Conservation (phyloP, 2,113 vertebrate genomes). For the Oostethus manadensis region DNA sequence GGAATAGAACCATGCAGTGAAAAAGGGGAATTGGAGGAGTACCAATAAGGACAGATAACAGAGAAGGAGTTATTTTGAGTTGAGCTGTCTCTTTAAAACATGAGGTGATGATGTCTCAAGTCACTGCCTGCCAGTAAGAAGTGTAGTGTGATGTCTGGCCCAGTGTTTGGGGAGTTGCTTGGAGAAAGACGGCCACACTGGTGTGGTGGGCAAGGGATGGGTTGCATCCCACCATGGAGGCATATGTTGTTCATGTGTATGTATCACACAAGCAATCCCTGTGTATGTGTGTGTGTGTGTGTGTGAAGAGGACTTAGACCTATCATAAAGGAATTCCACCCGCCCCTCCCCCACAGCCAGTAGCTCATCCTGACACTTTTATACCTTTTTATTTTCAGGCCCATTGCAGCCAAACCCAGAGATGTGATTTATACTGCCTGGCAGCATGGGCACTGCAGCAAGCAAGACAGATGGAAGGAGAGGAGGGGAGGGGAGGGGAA, state of each 20-base stretch:
- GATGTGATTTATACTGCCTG: conserved; percentile 73
- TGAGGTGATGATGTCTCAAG: conserved; percentile 38
- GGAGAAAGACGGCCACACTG: conserved; percentile 4
- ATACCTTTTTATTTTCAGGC: conserved; percentile 75
- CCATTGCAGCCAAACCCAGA: conserved; percentile 70
- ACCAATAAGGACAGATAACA: conserved; percentile 12
- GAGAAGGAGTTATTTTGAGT: conserved; percentile 10
- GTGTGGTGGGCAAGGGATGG: conserved; percentile 2
- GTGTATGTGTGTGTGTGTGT: conserved; percentile 15
- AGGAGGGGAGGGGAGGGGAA: conserved; percentile 24
- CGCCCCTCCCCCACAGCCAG: conserved; percentile 62
- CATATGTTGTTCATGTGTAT: conserved; percentile 39
- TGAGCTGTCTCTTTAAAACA: conserved; percentile 45
- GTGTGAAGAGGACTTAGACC: conserved; percentile 67
- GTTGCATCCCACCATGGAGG: conserved; percentile 39
- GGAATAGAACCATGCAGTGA: no score
- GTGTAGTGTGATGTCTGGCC: conserved; percentile 37
- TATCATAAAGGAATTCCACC: conserved; percentile 72
- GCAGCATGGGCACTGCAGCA: conserved; percentile 73
- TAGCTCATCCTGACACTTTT: conserved; percentile 75
- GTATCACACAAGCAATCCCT: conserved; percentile 39
- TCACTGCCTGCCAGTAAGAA: conserved; percentile 45
- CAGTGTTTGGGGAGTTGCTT: conserved; percentile 10
- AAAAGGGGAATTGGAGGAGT: conserved; percentile 3
- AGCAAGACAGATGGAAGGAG: conserved; percentile 66